Evolutionary conservation across 2,113 vertebrate species (phyloP).

Genomic region (Lagopus muta): DNA sequence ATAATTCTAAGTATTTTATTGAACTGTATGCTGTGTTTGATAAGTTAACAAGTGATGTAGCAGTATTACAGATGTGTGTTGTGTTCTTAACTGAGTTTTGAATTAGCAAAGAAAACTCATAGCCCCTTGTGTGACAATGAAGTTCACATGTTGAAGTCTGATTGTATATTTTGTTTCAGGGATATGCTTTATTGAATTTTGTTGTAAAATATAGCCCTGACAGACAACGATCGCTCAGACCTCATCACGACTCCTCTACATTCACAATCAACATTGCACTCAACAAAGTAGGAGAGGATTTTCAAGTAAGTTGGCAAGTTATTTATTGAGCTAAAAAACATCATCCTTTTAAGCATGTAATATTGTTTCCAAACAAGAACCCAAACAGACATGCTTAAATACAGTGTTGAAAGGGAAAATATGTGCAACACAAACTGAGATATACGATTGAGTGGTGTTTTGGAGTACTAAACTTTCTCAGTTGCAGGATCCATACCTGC

Average conservation of each 20-base stretch:
- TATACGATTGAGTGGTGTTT: accelerated
- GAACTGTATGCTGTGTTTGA: not conserved
- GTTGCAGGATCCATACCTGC: not conserved
- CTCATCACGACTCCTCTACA: slow-evolving; percentile 97
- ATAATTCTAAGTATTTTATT: not conserved
- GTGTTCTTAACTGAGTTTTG: not conserved
- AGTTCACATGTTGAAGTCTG: not conserved
- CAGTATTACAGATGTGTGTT: not conserved
- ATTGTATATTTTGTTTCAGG: slow-evolving; percentile 74
- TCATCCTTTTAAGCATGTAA: not conserved
- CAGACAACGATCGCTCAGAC: slow-evolving; percentile 88
- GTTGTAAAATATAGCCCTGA: slow-evolving; percentile 96
- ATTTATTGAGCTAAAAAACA: not conserved
- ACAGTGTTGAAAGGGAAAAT: not conserved
- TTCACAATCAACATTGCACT: slow-evolving; percentile 98
- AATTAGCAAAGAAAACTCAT: not conserved
- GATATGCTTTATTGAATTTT: slow-evolving; percentile 92
- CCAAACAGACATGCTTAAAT: not conserved
- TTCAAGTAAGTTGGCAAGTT: slow-evolving; percentile 81
- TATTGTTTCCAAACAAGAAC: not conserved
- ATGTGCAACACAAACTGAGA: not conserved
- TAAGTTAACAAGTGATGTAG: accelerated
- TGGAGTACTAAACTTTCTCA: not conserved
- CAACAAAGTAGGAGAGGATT: slow-evolving; percentile 92
- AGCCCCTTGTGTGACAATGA: not conserved